Conservation (phyloP, 2,888 invertebrate genomes). For the Leptopilina myrica region DNA sequence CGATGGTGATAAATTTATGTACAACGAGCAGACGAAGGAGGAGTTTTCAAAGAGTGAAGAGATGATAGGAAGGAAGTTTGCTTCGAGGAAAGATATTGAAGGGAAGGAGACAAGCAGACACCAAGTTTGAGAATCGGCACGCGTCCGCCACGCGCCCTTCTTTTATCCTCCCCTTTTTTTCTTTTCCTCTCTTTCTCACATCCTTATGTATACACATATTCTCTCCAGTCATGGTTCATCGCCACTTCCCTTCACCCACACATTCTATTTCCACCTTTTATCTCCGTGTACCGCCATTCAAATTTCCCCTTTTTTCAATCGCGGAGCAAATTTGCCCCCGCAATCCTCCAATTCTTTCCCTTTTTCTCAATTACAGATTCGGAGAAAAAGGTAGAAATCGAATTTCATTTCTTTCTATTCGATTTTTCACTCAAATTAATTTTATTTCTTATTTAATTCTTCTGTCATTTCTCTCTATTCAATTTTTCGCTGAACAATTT, state of each 20-base stretch:
- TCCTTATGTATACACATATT: slow-evolving; percentile 43
- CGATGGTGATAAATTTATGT: too few relatives aligned
- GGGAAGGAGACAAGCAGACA: slow-evolving; percentile 47
- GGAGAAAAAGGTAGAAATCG: too few relatives aligned
- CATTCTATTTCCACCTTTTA: slow-evolving; percentile 43
- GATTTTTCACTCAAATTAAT: too few relatives aligned
- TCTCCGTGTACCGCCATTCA: slow-evolving; percentile 46
- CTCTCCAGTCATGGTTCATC: slow-evolving; percentile 51
- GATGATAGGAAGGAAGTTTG: slow-evolving; percentile 22
- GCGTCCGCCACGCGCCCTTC: slow-evolving; percentile 74
- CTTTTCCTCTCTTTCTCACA: slow-evolving; percentile 32
- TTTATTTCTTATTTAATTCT: too few relatives aligned
- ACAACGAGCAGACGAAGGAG: neutral
- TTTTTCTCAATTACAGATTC: neutral
- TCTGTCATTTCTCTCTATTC: too few relatives aligned
- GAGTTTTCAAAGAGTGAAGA: slow-evolving; percentile 8
- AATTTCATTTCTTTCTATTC: too few relatives aligned
- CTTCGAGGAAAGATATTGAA: slow-evolving; percentile 20
- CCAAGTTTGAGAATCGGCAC: slow-evolving; percentile 63
- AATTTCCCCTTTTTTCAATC: slow-evolving; percentile 28
- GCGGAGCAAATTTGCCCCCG: neutral
- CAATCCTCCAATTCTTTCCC: neutral
- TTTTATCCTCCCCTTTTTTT: slow-evolving; percentile 48
- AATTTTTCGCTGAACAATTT: too few relatives aligned
- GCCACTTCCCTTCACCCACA: slow-evolving; percentile 52